Evolutionary conservation across 2,888 invertebrate genomes (phyloP), one percentile per base, ranked within the genome.

Genomic region (Lysandra coridon): DNA sequence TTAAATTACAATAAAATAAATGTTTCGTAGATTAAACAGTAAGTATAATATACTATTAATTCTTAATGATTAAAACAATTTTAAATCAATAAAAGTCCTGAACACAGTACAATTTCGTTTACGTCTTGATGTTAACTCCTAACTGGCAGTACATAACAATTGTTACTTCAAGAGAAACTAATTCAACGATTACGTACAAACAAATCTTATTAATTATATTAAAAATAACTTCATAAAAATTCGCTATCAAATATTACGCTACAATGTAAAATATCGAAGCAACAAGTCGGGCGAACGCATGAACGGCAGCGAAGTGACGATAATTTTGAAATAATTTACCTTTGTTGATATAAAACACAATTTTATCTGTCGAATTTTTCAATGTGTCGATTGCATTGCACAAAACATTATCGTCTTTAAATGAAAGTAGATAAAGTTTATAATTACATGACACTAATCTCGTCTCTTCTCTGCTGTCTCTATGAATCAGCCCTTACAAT

Each of bases 91-190:
- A 75, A 74, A 84, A 83, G 80, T 80, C 83, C 84, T 87, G 88
- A 88, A 90, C 89, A 90, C 82, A 86, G 84, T 81, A 84, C 85
- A 84, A 81, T 81, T 82, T 88, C 85, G 86, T 85, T 86, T 86
- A 84, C 86, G 85, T 83, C 84, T 91, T 91, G 92, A 92, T 92
- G 92, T 92, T 90, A 89, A 91, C 90, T 91, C 90, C 89, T 88
- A 90, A 90, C 91, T 93, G 93, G 93, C 92, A 93, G 93, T 92
- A 88, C 86, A 83, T 89, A 89, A 90, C 88, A 87, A 86, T 87
- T 84, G 87, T 87, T 89, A 85, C 85, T 82, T 81, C 83, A 85
- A 84, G 83, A 87, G 86, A 87, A 86, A 86, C 84, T 85, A 86
- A 86, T 82, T 84, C 83, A 88, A 89, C 85, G 87, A 87, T 88